A percentile compares a stretch with the other conserved stretches of the same genome.
These are phyloP conservation scores for Ischnus inquisitorius DNA, from an alignment of 2,888 invertebrate genomes.

Conservation along the genomic window DNA sequence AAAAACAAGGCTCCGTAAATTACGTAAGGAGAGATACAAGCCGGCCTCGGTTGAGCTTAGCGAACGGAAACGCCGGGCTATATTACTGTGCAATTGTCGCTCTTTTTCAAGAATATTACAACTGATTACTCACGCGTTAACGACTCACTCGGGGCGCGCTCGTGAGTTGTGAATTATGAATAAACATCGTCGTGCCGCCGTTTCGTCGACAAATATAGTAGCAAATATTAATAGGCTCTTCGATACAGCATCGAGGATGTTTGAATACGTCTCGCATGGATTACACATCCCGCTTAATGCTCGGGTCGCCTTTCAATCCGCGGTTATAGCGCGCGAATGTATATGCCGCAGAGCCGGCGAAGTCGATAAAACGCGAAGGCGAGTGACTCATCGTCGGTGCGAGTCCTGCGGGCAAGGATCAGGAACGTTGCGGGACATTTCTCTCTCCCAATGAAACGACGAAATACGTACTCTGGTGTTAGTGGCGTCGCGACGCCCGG, in stretches of 20 bases:
- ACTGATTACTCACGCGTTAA: conserved; percentile 11
- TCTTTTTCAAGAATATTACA: conserved; percentile 6
- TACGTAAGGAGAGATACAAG: conserved; percentile 52
- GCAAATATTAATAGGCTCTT: conserved; percentile 10
- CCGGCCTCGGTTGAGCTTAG: conserved; percentile 33
- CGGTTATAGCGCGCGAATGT: not conserved
- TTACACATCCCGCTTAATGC: conserved; percentile 36
- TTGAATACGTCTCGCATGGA: conserved; percentile 23
- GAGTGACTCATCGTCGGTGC: conserved; percentile 57
- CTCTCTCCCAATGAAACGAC: conserved; percentile 11
- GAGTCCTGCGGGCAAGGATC: conserved; percentile 59
- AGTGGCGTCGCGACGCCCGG: conserved; percentile 52
- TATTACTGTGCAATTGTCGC: not conserved
- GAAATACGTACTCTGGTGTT: conserved; percentile 33
- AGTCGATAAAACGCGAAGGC: conserved; percentile 63
- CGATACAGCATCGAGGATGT: conserved; percentile 40
- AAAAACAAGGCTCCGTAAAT: conserved; percentile 54
- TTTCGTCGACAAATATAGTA: not conserved
- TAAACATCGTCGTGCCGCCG: not conserved
- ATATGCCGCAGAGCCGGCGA: conserved; percentile 30
- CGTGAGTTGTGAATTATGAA: not conserved
- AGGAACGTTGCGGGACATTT: conserved; percentile 52
- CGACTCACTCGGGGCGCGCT: not conserved
- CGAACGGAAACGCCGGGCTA: conserved; percentile 12
- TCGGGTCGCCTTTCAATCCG: conserved; percentile 25